Base-by-base conservation (phyloP, 2,113 vertebrate species). In the Sylvilagus bachmani region DNA sequence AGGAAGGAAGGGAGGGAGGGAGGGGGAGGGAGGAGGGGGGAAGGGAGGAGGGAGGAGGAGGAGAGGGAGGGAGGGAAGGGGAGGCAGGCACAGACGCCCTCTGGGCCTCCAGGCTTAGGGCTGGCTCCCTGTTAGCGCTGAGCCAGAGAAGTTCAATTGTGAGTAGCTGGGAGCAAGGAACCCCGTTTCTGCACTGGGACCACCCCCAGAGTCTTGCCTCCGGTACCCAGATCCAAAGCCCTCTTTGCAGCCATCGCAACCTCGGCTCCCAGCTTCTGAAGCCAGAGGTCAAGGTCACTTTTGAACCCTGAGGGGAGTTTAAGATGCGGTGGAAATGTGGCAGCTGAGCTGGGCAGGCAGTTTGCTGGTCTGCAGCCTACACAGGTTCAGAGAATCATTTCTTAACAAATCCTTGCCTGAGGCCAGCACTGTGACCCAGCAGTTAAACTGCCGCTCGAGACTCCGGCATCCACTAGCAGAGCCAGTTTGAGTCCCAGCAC, bases 111-210 rank as follows among this genome's bases (percentile, higher is more conserved):
- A 78, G 12, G 25, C 73, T 77, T 62, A 10, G 49, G 70, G 7
- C 66, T 25, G 29, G 29, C 31, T 51, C 38, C 49, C 4, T 13
- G n/a, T 33, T 29, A 8, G 10, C 36, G 2, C 19, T 0, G 4
- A 1, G 10, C 5, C 3, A 12, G 55, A 73, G 24, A 77, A 13
- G 17, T 13, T 75, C 61, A 9, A 14, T 0, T 27, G 21, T 0
- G 8, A 6, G 27, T 3, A 0, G n/a, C 22, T 0, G 9, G n/a
- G 2, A 25, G 10, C 64, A 4, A 5, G 27, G 19, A 29, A 12
- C 24, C 7, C 10, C 22, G 12, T 62, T 31, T 21, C 53, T 29
- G 53, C 0, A 1, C 83, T 11, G 64, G 33, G 55, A 44, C 2
- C 6, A 24, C 44, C 66, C 66, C 74, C 36, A 73, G 69, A 66